Evolutionary conservation across 2,888 invertebrate species (phyloP), one percentile per base, ranked within the genome.

Genomic region (Brenthis ino): DNA sequence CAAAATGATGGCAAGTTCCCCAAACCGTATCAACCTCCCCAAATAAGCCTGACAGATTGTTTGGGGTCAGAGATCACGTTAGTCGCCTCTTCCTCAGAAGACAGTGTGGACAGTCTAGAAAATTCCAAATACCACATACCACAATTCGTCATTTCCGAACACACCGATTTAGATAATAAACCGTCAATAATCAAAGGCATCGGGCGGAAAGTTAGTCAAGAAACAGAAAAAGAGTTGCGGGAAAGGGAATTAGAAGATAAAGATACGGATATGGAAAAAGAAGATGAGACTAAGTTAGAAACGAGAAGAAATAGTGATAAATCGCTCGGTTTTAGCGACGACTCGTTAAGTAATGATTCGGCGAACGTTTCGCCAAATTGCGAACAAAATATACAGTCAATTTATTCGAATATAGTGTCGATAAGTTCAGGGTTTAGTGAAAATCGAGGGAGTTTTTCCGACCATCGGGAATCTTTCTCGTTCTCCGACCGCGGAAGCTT

Each of bases 11-110:
- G 67, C 0, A 79, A 77, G 57, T 80, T 80, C 64, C 87, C 79
- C 73, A 82, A 85, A 80, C 69, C 84, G 79, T 71, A 83, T 77
- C 84, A 84, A 37, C 82, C 57, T 4, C 98, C 98, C 0, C 98
- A 98, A 86, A 98, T 98, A 71, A 98, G 97, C 77, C 94, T 98
- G 12, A 98, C 98, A 0, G 98, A 98, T 83, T 98, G 98, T 65
- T 94, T 97, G 65, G 98, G 98, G 0, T 96, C 96, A 6, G 96
- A 97, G 86, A 95, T 97, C 0, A 97, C 97, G 0, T 81, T 97
- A 2, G 96, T 97, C 0, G 96, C 96, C 0, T 96, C 96, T 0
- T 96, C 96, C 0, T 96, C 96, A 0, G 95, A 95, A 72, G 96
- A 96, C 71, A 95, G 95, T 58, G 95, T 95, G 87, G 96, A 96